These are phyloP conservation scores for Eudemis profundana DNA, from an alignment of 2,888 invertebrate genomes.

Conservation along the genomic window DNA sequence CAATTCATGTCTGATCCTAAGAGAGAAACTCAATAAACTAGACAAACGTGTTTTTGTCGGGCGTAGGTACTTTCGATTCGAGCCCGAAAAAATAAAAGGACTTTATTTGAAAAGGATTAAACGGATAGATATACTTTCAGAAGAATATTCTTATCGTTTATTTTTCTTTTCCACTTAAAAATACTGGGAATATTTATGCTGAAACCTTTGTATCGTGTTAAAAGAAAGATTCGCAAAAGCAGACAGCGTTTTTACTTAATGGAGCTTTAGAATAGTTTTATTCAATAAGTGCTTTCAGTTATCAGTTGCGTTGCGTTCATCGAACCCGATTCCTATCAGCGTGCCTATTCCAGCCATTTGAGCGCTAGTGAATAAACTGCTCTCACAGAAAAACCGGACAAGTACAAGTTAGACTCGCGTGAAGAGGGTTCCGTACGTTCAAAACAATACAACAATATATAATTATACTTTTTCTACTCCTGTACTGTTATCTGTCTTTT, in stretches of 20 bases:
- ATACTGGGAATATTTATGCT: neutral
- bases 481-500: too few relatives aligned
- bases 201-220: neutral
- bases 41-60: neutral
- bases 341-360: too few relatives aligned
- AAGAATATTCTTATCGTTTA: neutral
- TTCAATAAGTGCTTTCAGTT: neutral
- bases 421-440: too few relatives aligned
- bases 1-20: neutral
- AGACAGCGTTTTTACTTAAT: neutral
- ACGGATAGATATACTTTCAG: neutral
- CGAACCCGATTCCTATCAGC: too few relatives aligned
- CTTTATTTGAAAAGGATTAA: neutral
- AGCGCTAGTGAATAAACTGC: too few relatives aligned
- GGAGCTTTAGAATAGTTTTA: neutral
- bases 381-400: too few relatives aligned
- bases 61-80: neutral
- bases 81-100: neutral
- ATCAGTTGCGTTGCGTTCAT: too few relatives aligned
- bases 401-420: too few relatives aligned
- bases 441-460: too few relatives aligned
- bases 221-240: neutral
- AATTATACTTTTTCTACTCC: too few relatives aligned
- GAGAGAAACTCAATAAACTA: neutral
- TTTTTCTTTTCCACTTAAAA: neutral